Evolutionary conservation across 2,797 vertebrate species (phyloP), one percentile per base, ranked within the genome.

Genomic region (Fundulus diaphanus): DNA sequence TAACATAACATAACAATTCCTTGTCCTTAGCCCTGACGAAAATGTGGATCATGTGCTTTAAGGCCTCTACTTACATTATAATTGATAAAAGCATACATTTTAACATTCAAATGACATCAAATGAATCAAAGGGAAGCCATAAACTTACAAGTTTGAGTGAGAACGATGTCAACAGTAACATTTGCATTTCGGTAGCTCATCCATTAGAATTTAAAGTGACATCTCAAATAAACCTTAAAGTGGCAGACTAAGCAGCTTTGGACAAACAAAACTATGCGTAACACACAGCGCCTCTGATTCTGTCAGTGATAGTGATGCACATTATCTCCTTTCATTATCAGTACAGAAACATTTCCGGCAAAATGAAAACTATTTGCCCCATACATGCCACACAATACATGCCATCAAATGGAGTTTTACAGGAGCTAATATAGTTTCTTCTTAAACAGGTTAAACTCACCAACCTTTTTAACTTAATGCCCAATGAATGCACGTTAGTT

Each of bases 1-100:
- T 85, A 27, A 65, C 16, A 81, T 85, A 27, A 65, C 16, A 72
- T 80, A 89, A 92, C 82, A 82, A 66, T 89, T 87, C 73, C 83
- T 86, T 81, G 85, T 88, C 83, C 74, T 78, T 90, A 88, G 87
- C 86, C 88, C 92, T 92, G 89, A 86, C 83, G n/a, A 77, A 76
- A 75, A 82, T 80, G 76, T 83, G 75, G 40, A 82, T 80, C 3
- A 52, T 87, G 81, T 82, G 77, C 91, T 67, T 90, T 92, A 93
- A 94, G 93, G 92, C 93, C 91, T 92, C 90, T 90, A 91, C 88
- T 92, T 90, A 91, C 88, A 80, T 91, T 89, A 90, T 82, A 88
- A 77, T 86, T 90, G 68, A 83, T 83, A 81, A 80, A 75, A 82
- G 73, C 81, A 83, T 48, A 86, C 69, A 73, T 67, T 77, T 70